Evolutionary conservation across 1,140 invertebrate genomes (phyloP).

Genomic region (Elysia chlorotica): DNA sequence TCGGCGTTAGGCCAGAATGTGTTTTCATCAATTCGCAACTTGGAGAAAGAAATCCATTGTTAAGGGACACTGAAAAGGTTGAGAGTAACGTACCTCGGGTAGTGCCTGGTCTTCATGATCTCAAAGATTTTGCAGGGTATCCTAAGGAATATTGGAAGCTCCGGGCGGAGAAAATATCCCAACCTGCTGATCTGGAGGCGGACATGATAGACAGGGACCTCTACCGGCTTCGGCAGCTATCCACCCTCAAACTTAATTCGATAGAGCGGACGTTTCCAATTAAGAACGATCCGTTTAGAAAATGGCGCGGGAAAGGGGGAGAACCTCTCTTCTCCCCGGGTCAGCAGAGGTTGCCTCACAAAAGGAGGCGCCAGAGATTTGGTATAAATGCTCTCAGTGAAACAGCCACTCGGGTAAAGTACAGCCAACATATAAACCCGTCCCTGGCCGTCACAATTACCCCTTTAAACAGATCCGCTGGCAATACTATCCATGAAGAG

Average conservation of each 20-base stretch:
- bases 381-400: too few relatives aligned
- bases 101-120: too few relatives aligned
- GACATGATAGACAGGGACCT: constrained; percentile 19
- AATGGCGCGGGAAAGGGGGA: constrained; percentile 1
- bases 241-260: constrained; percentile 17
- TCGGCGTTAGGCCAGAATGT: constrained; percentile 10
- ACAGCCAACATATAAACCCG: too few relatives aligned
- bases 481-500: too few relatives aligned
- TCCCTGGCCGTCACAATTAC: too few relatives aligned
- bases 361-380: too few relatives aligned
- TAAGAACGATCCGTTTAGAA: background rate
- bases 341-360: background rate
- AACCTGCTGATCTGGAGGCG: constrained; percentile 11
- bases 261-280: background rate
- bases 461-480: too few relatives aligned
- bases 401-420: too few relatives aligned
- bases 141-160: constrained; percentile 19
- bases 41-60: constrained; percentile 6
- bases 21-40: constrained; percentile 1
- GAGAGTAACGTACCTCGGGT: too few relatives aligned
- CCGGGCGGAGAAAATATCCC: background rate
- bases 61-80: background rate
- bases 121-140: constrained; percentile 8
- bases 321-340: background rate
- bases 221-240: constrained; percentile 12